Evolutionary conservation across 2,888 invertebrate species (phyloP), one percentile per base, ranked within the genome.

Genomic region (Anoncus sp.): DNA sequence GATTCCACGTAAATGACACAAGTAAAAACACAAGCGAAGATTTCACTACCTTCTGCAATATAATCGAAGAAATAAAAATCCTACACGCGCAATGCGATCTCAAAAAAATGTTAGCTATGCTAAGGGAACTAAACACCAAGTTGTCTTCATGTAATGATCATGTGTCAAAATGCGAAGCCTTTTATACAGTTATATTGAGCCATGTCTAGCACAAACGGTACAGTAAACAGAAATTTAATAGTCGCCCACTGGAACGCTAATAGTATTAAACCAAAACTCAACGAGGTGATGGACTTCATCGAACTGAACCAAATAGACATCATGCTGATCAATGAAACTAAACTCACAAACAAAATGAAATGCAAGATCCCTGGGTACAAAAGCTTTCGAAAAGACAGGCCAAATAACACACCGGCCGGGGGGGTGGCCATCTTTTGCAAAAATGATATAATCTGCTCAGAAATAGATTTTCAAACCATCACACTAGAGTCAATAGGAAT

Each of bases 221-320:
- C 12, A 2, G 10, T 7, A 18, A 18, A 22, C 9, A 49, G 22
- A 22, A 49, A 49, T 10, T 20, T 49, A 10, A 55, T 18, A 1
- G 45, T 67, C 1, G 45, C 55, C 0, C 55, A 55, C 5, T 57
- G 55, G 45, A 67, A 67, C 16, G 67, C 67, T 1, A 67, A 67
- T 45, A 53, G 55, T 1, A n/a, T 67, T 2, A 67, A 55, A 57
- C 20, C 1, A 1, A 67, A 45, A 31, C 18, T 18, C 0, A 24
- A 12, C 1, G 67, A 55, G 24, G 31, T 45, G 7, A 40, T 43
- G 43, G 43, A 67, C 20, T 67, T 55, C 18, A 24, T 57, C 12
- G 45, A 67, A 27, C 40, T 2, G 0, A 24, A 45, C 5, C 24
- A 18, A 5, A 45, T 55, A 1, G 55, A 55, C n/a, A 67, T 67